These are phyloP conservation scores for Enhydra lutris DNA, from an alignment of 2,113 vertebrate species.

Conservation along the genomic window DNA sequence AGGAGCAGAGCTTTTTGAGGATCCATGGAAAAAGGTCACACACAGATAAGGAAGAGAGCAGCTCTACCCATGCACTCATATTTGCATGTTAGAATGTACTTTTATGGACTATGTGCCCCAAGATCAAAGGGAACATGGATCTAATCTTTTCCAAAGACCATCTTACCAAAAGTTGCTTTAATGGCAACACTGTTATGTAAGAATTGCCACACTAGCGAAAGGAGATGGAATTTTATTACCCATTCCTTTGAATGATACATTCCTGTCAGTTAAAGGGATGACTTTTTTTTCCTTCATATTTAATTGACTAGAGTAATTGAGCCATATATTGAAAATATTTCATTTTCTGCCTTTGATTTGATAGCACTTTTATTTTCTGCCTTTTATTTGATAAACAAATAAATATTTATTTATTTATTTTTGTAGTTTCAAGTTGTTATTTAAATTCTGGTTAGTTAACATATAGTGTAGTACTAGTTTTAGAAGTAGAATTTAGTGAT, in stretches of 20 bases:
- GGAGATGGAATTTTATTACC: background rate
- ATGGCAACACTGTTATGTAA: background rate
- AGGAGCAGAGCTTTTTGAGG: background rate
- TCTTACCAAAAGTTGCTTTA: background rate
- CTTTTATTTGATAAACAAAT: slow-evolving; percentile 27
- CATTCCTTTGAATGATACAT: background rate
- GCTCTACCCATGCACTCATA: background rate
- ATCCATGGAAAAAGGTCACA: background rate
- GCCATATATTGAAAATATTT: slow-evolving; percentile 26
- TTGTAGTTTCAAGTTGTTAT: background rate
- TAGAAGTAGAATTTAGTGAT: background rate
- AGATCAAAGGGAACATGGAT: background rate
- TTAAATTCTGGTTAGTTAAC: background rate
- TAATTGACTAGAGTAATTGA: background rate
- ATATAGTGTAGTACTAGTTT: background rate
- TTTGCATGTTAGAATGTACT: background rate
- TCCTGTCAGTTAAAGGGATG: background rate
- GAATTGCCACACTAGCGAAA: background rate
- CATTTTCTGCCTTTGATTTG: slow-evolving; percentile 51
- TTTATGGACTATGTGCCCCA: background rate
- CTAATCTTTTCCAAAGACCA: background rate
- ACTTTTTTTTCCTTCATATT: background rate
- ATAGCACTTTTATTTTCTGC: slow-evolving; percentile 31
- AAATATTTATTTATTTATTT: background rate
- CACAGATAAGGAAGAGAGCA: background rate